Evolutionary conservation across 2,113 vertebrate species (phyloP).

Genomic region (Ceyx margarethae): DNA sequence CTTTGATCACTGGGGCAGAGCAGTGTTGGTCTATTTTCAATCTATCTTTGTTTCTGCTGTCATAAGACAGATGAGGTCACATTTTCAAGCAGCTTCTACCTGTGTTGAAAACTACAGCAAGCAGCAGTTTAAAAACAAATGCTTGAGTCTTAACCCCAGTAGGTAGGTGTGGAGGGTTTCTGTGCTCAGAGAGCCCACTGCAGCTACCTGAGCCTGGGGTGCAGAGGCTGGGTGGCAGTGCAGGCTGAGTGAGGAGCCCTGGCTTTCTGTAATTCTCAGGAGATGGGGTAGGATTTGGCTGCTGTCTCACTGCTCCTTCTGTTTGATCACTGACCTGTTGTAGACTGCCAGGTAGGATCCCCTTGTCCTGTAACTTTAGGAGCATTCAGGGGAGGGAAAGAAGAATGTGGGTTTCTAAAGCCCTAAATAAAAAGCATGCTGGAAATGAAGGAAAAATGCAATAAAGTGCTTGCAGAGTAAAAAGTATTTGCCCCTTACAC

Average conservation of each 20-base stretch:
- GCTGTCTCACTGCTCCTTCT: conserved; percentile 72
- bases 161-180: background rate
- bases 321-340: conserved; percentile 93
- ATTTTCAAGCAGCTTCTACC: conserved; percentile 50
- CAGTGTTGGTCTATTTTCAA: conserved; percentile 47
- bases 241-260: conserved; percentile 7
- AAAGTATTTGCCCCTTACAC: conserved; percentile 29
- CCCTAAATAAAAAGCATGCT: conserved; percentile 41
- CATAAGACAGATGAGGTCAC: conserved; percentile 62
- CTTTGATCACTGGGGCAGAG: conserved; percentile 74
- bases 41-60: conserved; percentile 62
- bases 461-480: conserved; percentile 44
- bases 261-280: conserved; percentile 52
- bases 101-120: conserved; percentile 5
- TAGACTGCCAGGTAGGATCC: conserved; percentile 74
- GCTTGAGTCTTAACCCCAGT: background rate
- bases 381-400: conserved; percentile 61
- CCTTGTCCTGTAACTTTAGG: conserved; percentile 76
- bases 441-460: conserved; percentile 62
- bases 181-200: background rate
- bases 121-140: background rate
- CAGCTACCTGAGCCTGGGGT: conserved; percentile 17
- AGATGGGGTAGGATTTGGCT: conserved; percentile 64
- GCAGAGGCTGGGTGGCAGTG: background rate
- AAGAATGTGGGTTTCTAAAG: conserved; percentile 75